These are phyloP conservation scores for Pentalonia nigronervosa DNA, from an alignment of 1,140 invertebrate genomes.

Conservation along the genomic window DNA sequence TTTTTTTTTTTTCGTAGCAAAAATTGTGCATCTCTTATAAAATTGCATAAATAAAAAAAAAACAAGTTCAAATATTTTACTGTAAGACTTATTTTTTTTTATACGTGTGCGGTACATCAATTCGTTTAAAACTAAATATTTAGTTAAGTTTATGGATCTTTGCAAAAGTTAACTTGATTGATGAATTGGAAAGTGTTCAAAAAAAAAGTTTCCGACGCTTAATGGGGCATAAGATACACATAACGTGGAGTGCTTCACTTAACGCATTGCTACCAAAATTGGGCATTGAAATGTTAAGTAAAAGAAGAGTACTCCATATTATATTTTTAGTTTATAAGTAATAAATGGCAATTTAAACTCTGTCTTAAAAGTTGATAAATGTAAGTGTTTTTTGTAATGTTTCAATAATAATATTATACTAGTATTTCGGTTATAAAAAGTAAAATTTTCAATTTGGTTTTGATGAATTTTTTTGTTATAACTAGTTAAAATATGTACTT, in stretches of 20 bases:
- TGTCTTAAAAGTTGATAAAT: background rate
- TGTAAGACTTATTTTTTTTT: background rate
- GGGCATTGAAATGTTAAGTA: background rate
- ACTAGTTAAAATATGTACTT: background rate
- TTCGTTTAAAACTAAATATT: background rate
- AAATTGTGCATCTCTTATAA: background rate
- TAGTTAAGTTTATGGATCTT: slow-evolving; percentile 8
- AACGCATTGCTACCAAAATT: background rate
- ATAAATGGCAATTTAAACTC: background rate
- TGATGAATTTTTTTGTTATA: background rate
- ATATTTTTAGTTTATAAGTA: background rate
- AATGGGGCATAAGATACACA: background rate
- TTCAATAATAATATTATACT: background rate
- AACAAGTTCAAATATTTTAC: background rate
- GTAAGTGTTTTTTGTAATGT: background rate
- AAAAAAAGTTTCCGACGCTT: slow-evolving; percentile 11
- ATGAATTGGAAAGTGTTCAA: slow-evolving; percentile 32
- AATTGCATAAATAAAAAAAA: background rate
- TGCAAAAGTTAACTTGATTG: slow-evolving; percentile 28
- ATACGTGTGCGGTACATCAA: background rate
- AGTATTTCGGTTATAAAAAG: background rate
- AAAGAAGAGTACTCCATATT: background rate
- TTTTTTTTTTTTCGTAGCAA: background rate
- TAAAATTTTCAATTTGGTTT: background rate
- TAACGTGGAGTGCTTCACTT: background rate